Evolutionary conservation across 30 jellyfish, hydroid and myxozoan genomes (phyloP), one percentile per base, ranked within the genome.

Genomic region (Aurelia aurita complex sp. Pacific): DNA sequence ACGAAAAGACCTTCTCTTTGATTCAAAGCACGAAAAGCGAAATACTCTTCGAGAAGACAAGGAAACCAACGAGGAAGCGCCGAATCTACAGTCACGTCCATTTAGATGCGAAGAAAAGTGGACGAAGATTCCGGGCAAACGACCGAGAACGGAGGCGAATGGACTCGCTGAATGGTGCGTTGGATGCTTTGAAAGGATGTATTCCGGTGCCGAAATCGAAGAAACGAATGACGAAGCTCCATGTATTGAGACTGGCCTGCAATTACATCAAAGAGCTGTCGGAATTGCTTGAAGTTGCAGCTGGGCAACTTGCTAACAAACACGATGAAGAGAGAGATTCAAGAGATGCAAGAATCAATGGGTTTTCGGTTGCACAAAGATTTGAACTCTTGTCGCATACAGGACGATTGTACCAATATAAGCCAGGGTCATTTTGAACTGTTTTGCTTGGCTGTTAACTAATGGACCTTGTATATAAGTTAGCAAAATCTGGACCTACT

Each of bases 81-180:
- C 91, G 98, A 12, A 87, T 92, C 42, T 92, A 92, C 80, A 92
- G 98, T 62, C 81, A 32, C 19, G 94, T 86, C 18, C 98, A 92
- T 46, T 67, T 64, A 23, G 98, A 92, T 66, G 97, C 98, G 10
- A 92, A 92, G 76, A 92, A 92, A 52, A 92, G 98, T 61, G 88
- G 81, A n/a, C 96, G 98, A 62, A 66, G 98, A n/a, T 92, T 92
- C 66, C 94, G 98, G 12, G 98, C 98, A 29, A 92, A 92, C 38
- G 98, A 92, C 70, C 91, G 98, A 13, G 98, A 92, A 71, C 69
- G 98, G 64, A 80, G 96, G 33, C 90, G 98, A 50, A 92, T 92
- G 98, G 90, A 86, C 60, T 92, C 98, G 60, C 68, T 92, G 64
- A 92, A 92, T 79, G 94, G 98, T 55, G 98, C 98, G 3, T 62